Evolutionary conservation across 2,888 invertebrate species (phyloP).

Genomic region (Brenthis daphne): DNA sequence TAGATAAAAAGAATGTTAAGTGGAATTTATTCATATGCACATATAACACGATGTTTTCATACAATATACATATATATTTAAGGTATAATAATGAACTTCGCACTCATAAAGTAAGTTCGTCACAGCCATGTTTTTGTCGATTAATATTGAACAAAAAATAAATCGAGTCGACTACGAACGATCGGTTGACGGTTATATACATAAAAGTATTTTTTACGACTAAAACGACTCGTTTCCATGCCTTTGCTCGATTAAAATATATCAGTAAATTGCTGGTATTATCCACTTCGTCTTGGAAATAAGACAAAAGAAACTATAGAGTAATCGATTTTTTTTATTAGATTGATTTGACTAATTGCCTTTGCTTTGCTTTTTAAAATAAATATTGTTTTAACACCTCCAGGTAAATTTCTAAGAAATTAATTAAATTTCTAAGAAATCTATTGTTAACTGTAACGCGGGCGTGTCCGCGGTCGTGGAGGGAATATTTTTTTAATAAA

Average conservation of each 20-base stretch:
- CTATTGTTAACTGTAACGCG: too few relatives aligned
- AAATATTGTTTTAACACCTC: too few relatives aligned
- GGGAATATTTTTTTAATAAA: too few relatives aligned
- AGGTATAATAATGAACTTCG: not conserved
- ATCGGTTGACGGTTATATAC: not conserved
- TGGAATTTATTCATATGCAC: too few relatives aligned
- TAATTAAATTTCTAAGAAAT: too few relatives aligned
- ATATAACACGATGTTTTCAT: too few relatives aligned
- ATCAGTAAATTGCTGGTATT: conserved; percentile 23
- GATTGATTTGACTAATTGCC: not conserved
- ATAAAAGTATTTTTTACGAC: conserved; percentile 18
- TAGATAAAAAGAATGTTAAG: too few relatives aligned
- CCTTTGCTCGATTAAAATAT: conserved; percentile 28
- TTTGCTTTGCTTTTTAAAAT: too few relatives aligned
- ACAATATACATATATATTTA: not conserved
- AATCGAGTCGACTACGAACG: conserved; percentile 11
- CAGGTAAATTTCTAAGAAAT: too few relatives aligned
- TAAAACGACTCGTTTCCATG: conserved; percentile 26
- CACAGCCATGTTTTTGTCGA: not conserved
- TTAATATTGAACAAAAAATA: conserved; percentile 15
- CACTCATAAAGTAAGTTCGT: not conserved
- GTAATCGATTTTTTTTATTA: not conserved
- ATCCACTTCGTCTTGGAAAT: conserved; percentile 14
- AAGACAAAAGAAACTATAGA: conserved; percentile 18
- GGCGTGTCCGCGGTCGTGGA: too few relatives aligned